These are phyloP conservation scores for Vidua macroura DNA, from an alignment of 2,113 vertebrate genomes.

Conservation along the genomic window DNA sequence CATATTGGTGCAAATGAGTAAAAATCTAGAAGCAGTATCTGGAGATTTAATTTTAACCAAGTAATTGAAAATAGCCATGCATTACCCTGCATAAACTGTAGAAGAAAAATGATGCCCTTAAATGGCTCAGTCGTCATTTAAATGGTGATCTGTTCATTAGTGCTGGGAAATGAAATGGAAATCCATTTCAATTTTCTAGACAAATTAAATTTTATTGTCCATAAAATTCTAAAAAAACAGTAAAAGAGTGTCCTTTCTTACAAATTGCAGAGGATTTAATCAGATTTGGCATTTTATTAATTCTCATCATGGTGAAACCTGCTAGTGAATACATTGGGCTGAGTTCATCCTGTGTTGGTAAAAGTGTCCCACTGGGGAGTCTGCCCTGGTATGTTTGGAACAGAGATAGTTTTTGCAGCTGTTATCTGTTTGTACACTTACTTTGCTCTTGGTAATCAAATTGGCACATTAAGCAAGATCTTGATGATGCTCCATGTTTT, in stretches of 20 bases:
- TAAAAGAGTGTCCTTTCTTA: not conserved
- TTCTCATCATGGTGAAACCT: not conserved
- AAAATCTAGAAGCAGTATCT: slow-evolving; percentile 39
- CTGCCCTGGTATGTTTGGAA: not conserved
- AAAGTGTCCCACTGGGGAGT: not conserved
- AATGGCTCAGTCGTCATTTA: slow-evolving; percentile 45
- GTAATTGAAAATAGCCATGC: slow-evolving; percentile 64
- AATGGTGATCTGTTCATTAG: slow-evolving; percentile 68
- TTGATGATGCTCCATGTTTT: not conserved
- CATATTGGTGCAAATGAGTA: slow-evolving; percentile 16
- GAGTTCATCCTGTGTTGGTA: not conserved
- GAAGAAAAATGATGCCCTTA: slow-evolving; percentile 56
- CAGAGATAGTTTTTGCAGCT: not conserved
- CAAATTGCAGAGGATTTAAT: slow-evolving; percentile 35
- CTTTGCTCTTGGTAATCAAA: not conserved
- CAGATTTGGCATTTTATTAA: slow-evolving; percentile 11
- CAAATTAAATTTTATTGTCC: slow-evolving; percentile 61
- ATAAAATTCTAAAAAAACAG: slow-evolving; percentile 57
- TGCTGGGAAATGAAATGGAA: slow-evolving; percentile 65
- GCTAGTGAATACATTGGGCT: not conserved
- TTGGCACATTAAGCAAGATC: not conserved
- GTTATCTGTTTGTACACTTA: not conserved
- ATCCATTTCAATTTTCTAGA: slow-evolving; percentile 67
- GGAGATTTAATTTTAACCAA: slow-evolving; percentile 61
- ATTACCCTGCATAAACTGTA: slow-evolving; percentile 56